phyloP scores from a whole-genome alignment of 2,888 invertebrate species.

The Standfussiana lucernea region DNA sequence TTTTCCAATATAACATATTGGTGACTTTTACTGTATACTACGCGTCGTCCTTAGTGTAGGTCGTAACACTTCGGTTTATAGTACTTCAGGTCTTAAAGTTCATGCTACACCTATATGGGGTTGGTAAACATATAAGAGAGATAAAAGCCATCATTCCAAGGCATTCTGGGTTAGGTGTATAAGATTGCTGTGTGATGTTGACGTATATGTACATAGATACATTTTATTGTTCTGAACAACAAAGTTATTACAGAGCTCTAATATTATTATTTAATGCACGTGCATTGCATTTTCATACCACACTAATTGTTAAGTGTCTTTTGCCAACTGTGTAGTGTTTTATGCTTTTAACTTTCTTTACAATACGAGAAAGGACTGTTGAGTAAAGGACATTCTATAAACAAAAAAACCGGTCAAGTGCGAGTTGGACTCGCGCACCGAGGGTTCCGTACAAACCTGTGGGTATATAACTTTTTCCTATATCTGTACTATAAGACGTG shows the following conservation, averaged over 20 bases:
- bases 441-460: too few species aligned
- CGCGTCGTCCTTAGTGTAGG: slow-evolving; percentile 21
- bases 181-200: not conserved
- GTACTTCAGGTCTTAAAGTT: slow-evolving; percentile 51
- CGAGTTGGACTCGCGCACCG: too few species aligned
- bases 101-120: slow-evolving; percentile 7
- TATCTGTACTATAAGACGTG: too few species aligned
- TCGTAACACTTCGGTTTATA: slow-evolving; percentile 57
- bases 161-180: not conserved
- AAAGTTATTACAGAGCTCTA: not conserved
- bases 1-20: slow-evolving; percentile 60
- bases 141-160: not conserved
- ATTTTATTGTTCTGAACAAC: too few species aligned
- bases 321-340: not conserved
- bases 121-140: slow-evolving; percentile 5
- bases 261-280: not conserved
- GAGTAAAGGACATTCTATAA: not conserved
- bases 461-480: too few species aligned
- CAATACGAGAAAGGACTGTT: not conserved
- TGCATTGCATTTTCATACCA: too few species aligned
- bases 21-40: slow-evolving; percentile 40
- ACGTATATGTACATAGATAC: too few species aligned
- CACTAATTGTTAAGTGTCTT: too few species aligned
- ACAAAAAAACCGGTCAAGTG: too few species aligned
- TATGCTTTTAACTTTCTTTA: not conserved